Evolutionary conservation across 1,140 invertebrate genomes (phyloP), one percentile per base, ranked within the genome.

Genomic region (Hormaphis cornu): DNA sequence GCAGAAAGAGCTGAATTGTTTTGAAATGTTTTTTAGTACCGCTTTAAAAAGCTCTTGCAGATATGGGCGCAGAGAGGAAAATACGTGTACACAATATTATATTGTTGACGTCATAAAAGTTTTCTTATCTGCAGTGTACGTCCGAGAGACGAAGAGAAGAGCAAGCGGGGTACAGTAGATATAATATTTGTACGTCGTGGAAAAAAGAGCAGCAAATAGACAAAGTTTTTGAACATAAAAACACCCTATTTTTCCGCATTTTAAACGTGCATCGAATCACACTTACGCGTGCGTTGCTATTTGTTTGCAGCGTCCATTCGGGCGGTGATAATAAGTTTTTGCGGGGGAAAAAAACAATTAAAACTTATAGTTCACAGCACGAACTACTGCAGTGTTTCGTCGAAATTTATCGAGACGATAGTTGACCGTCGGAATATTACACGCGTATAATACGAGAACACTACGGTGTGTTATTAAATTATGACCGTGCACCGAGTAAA

Each of bases 171-270:
- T 56, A 37, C 53, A 4, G 18, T 20, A 22, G 37, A 56, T 30
- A 37, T 33, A 33, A 56, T 58, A 58, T 58, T 58, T n/a, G 33
- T 35, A 58, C 33, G 20, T 58, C 33, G 37, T 3, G 18, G 18
- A 40, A 40, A 33, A 33, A 33, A 33, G 40, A 58, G 30, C 8
- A 56, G 53, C 22, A 37, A 58, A 40, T 40, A 58, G 30, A 66
- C 35, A 66, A 66, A 50, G 42, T 66, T 66, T 66, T 66, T 35
- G 50, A 66, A 66, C 61, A 50, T 66, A 66, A 66, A 66, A n/a
- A 48, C 18, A 50, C 61, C 18, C 26, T 50, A 35, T 48, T 14
- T n/a, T n/a, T n/a, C n/a, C n/a, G n/a, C 44, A 24, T 33, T 66
- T 18, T 66, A 66, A 33, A 50, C 44, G 14, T 48, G 46, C 46